Percentiles rank a stretch among this genome's conserved stretches.
These are phyloP conservation scores for Indicator maculatus DNA, from an alignment of 2,113 vertebrate genomes.

Conservation along the genomic window DNA sequence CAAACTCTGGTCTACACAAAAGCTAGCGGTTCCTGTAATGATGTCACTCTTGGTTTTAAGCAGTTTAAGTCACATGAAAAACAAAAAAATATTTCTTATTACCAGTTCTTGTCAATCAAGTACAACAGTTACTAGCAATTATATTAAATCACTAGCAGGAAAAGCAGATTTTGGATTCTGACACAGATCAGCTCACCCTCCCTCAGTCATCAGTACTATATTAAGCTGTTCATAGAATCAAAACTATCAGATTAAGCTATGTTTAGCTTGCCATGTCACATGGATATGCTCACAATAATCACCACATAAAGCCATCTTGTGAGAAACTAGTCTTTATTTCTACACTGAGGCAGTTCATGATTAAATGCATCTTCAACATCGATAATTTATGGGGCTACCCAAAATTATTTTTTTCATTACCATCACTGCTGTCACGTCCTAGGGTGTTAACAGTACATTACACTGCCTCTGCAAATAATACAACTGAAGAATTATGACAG, in stretches of 20 bases:
- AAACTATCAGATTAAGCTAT: conserved; percentile 49
- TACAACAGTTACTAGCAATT: background rate
- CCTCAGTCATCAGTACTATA: background rate
- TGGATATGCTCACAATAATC: conserved; percentile 30
- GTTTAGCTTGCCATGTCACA: background rate
- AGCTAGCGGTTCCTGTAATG: background rate
- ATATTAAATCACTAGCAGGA: background rate
- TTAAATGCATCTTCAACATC: background rate
- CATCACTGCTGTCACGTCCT: background rate
- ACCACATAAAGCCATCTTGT: background rate
- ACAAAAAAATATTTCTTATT: background rate
- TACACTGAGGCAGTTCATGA: background rate
- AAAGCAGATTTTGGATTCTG: background rate
- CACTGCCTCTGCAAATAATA: background rate
- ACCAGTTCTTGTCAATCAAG: background rate
- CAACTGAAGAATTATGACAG: background rate
- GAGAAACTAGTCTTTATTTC: conserved; percentile 11
- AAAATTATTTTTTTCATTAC: conserved; percentile 25
- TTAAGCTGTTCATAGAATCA: conserved; percentile 42
- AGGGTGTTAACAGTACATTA: background rate
- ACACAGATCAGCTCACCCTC: conserved; percentile 22
- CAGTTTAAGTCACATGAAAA: background rate
- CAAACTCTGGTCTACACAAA: background rate
- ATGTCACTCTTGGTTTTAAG: background rate
- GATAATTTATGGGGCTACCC: background rate